Evolutionary conservation across 2,113 vertebrate species (phyloP), one percentile per base, ranked within the genome.

Genomic region (Apaloderma vittatum): DNA sequence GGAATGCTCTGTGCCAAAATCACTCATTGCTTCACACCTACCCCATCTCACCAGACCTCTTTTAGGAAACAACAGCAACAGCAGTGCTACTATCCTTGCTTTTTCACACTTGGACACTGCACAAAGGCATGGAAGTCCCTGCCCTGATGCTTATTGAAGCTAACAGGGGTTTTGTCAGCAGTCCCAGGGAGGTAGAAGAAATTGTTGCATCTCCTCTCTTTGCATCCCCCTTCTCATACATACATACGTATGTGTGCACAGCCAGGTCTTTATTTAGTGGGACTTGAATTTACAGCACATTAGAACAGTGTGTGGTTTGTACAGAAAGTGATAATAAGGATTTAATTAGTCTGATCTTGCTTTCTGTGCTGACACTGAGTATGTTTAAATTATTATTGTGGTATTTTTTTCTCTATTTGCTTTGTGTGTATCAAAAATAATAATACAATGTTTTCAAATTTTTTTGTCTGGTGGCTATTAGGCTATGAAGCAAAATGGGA

Each of bases 341-440:
- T 92, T 96, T 94, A 92, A 92, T 95, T 93, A 86, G 90, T 67
- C 92, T 90, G 90, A 92, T 95, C 88, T 92, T 90, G 88, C 48
- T 93, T 91, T 95, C 79, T 95, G 86, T 84, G 86, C 68, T 91
- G 91, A 71, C 88, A 68, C 45, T 66, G 51, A 81, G 19, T 90
- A 74, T 36, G 59, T 54, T 90, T 95, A 83, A 93, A 90, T 90
- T 34, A 88, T 93, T 90, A 74, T 61, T 90, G 90, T 84, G 68
- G 24, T 48, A 77, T 93, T 96, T 96, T 40, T 48, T 95, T 90
- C 88, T 63, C 79, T 77, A 54, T 93, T 96, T 86, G 63, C 37
- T 93, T 94, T 96, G 51, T 40, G 86, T 73, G 79, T 86, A 74
- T 90, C 90, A 90, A 94, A 97, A 95, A 97, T 96, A 96, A 96